Conservation (phyloP, 37 sponge, comb jelly and placozoan species). For the Beroe forskalii region DNA sequence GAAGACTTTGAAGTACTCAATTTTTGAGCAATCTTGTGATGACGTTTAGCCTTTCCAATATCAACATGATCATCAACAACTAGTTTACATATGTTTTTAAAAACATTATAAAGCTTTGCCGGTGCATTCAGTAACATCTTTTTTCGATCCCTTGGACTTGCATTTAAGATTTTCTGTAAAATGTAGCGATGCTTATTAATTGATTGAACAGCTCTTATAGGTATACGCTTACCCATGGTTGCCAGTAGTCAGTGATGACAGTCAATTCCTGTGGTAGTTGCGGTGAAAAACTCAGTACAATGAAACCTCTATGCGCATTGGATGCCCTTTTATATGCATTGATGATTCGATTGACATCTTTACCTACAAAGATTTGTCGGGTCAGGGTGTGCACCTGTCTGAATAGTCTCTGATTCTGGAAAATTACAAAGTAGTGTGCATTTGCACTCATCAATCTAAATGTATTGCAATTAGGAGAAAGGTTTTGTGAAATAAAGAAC, state of each 20-base stretch:
- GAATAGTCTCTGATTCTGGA: background rate
- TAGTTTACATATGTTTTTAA: background rate
- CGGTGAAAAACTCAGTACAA: slow-evolving; percentile 26
- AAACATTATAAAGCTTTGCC: background rate
- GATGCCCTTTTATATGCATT: slow-evolving; percentile 32
- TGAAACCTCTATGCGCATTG: background rate
- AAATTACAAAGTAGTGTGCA: background rate
- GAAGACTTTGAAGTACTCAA: background rate
- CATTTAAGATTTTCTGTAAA: background rate
- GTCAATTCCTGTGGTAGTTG: background rate
- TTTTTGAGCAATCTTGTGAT: background rate
- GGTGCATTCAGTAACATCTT: slow-evolving; percentile 7
- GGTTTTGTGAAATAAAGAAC: slow-evolving; percentile 26
- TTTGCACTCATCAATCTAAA: slow-evolving; percentile 19
- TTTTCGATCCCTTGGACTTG: background rate
- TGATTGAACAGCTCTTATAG: background rate
- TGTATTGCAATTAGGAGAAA: background rate
- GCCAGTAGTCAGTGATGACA: slow-evolving; percentile 31
- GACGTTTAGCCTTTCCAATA: background rate
- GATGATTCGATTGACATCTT: background rate
- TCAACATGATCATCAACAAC: background rate
- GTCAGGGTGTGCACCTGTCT: slow-evolving; percentile 1
- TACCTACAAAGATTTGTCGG: background rate
- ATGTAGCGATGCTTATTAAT: background rate
- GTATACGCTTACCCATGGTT: background rate